Conservation (phyloP, 2,113 vertebrate species). For the Psittacula cyanocephala region DNA sequence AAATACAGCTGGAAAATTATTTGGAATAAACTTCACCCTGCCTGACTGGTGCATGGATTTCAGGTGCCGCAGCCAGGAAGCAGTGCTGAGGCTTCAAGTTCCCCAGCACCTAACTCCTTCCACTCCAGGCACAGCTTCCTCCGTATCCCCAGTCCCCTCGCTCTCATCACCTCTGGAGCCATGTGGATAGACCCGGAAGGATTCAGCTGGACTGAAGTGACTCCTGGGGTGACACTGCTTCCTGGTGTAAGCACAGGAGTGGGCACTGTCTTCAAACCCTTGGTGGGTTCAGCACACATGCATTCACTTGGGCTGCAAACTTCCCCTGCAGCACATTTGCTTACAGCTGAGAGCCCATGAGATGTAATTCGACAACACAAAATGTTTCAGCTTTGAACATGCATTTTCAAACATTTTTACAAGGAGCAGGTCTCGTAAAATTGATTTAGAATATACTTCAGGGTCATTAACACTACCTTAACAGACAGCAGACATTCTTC, state of each 20-base stretch:
- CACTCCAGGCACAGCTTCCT: neutral
- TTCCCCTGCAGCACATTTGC: neutral
- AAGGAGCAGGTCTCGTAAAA: neutral
- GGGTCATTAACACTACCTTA: neutral
- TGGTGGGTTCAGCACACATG: neutral
- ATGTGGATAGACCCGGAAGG: neutral
- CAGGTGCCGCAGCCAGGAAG: neutral
- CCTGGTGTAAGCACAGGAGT: neutral
- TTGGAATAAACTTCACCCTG: neutral
- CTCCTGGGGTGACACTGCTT: neutral
- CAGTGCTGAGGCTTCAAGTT: neutral
- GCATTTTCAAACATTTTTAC: neutral
- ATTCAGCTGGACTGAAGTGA: neutral
- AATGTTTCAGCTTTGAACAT: neutral
- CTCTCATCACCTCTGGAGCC: neutral
- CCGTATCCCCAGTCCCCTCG: fast-evolving
- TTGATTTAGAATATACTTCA: neutral
- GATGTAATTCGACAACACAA: neutral
- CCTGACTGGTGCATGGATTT: neutral
- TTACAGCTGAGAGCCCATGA: neutral
- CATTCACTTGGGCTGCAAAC: neutral
- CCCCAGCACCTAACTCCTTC: neutral
- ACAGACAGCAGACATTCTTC: neutral
- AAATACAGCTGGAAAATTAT: neutral
- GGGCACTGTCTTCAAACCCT: neutral